Evolutionary conservation across 2,888 invertebrate species (phyloP), one percentile per base, ranked within the genome.

Genomic region (Zhuqinia jingwanae): DNA sequence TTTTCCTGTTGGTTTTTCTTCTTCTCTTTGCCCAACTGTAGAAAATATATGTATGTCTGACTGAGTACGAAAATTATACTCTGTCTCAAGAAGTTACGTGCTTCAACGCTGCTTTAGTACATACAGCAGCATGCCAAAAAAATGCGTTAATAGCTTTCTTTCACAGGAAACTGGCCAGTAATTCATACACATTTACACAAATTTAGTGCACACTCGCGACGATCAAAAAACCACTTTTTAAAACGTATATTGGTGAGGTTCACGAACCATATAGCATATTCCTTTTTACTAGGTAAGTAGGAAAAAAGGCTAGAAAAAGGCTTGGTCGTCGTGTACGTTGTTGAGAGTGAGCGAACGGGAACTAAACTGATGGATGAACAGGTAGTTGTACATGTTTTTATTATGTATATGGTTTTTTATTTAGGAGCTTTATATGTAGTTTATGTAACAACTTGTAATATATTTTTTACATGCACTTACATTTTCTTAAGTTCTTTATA

Each of bases 371-470:
- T 30, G 22, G 58, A 20, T 58, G 58, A 77, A 77, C 77, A 77
- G 77, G 77, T 77, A 77, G 77, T 77, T 77, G 77, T 45, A 60
- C 10, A 25, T 56, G 60, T 60, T n/a, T n/a, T 25, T 27, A 15
- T 25, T 27, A 65, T 17, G 36, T 65, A 22, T 58, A 58, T 58
- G 22, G 22, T n/a, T 20, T 25, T 13, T 58, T 58, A 11, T 10
- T 47, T 47, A 47, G 13, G 10, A 47, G 47, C 10, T n/a, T n/a
- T 47, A 10, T 47, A 10, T 1, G 15, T 15, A 47, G 47, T 6
- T 47, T 47, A 11, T 47, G 11, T 47, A 15, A 15, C 47, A 6
- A 15, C 11, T 10, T 47, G n/a, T n/a, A n/a, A n/a, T 47, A 6
- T 10, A 15, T 1, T 15, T 15, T 2, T 11, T 47, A 10, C 11